These are phyloP conservation scores for Bombyx mandarina DNA, from an alignment of 1,140 invertebrate species.

Conservation along the genomic window DNA sequence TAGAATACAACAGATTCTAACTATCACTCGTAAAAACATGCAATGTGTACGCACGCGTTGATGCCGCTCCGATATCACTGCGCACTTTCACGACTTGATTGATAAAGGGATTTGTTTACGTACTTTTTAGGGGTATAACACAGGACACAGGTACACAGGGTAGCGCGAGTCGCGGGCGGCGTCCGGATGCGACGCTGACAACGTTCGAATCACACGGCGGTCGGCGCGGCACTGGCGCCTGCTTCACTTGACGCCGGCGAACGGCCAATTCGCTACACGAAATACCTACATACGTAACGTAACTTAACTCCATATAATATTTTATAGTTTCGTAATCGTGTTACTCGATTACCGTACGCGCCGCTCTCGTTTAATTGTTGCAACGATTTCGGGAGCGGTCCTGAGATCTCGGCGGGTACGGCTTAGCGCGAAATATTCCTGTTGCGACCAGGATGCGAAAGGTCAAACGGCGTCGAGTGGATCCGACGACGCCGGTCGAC, in stretches of 20 bases:
- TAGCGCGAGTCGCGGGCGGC: slow-evolving; percentile 24
- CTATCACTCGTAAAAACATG: slow-evolving; percentile 39
- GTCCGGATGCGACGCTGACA: slow-evolving; percentile 6
- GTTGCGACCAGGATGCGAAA: slow-evolving; percentile 3
- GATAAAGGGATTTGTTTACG: slow-evolving; percentile 38
- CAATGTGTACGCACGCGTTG: slow-evolving; percentile 24
- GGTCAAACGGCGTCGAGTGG: slow-evolving; percentile 1
- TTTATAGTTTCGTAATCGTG: slow-evolving; percentile 64
- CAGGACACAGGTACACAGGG: slow-evolving; percentile 51
- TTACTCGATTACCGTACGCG: slow-evolving; percentile 54
- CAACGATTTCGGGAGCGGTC: slow-evolving; percentile 51
- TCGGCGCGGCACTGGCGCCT: slow-evolving; percentile 40
- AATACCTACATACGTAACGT: slow-evolving; percentile 42
- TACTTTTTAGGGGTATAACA: slow-evolving; percentile 41
- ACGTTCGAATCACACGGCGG: slow-evolving; percentile 30
- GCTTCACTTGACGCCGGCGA: slow-evolving; percentile 8
- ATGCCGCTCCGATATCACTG: slow-evolving; percentile 27
- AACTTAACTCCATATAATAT: slow-evolving; percentile 65
- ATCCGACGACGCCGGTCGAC: slow-evolving; percentile 7
- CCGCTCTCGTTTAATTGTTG: slow-evolving; percentile 51
- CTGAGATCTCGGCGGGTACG: slow-evolving; percentile 19
- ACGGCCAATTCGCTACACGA: slow-evolving; percentile 54
- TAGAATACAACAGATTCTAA: slow-evolving; percentile 44
- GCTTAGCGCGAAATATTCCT: slow-evolving; percentile 1
- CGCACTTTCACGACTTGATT: slow-evolving; percentile 38